phyloP scores from a whole-genome alignment of 2,888 invertebrate genomes.

The Plebejus anna region DNA sequence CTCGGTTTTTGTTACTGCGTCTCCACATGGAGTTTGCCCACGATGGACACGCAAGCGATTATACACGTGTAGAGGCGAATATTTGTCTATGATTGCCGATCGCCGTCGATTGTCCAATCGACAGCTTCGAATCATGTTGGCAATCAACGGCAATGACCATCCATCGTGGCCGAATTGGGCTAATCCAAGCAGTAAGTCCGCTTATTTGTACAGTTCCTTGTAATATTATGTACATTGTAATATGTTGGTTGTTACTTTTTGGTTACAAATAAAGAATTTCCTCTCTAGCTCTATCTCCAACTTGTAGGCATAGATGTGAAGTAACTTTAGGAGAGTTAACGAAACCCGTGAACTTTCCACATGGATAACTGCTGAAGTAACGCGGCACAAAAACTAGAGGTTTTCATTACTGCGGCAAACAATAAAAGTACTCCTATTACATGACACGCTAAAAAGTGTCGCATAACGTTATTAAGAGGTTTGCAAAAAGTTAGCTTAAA shows the following conservation, averaged over 20 bases:
- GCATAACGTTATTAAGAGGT: background rate
- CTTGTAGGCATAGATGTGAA: background rate
- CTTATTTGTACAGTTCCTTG: too few relatives aligned
- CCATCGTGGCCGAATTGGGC: too few relatives aligned
- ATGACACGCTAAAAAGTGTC: background rate
- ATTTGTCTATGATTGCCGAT: background rate
- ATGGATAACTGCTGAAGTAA: background rate
- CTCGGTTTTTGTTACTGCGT: background rate
- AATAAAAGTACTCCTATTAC: background rate
- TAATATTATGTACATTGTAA: too few relatives aligned
- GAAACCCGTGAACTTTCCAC: slow-evolving; percentile 5
- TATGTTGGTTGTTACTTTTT: too few relatives aligned
- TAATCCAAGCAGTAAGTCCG: too few relatives aligned
- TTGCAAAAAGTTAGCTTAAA: background rate
- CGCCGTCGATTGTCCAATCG: background rate
- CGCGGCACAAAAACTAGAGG: background rate
- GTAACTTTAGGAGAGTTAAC: background rate
- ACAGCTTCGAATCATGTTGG: too few relatives aligned
- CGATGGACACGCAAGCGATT: background rate
- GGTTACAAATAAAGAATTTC: too few relatives aligned
- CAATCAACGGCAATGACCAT: too few relatives aligned
- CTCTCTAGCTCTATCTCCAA: background rate
- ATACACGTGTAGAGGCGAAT: background rate
- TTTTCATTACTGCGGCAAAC: background rate
- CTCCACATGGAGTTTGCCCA: background rate